A percentile compares a stretch with the other conserved stretches of the same genome.
phyloP scores from a whole-genome alignment of 2,888 invertebrate species.

The Sinelater perroti region DNA sequence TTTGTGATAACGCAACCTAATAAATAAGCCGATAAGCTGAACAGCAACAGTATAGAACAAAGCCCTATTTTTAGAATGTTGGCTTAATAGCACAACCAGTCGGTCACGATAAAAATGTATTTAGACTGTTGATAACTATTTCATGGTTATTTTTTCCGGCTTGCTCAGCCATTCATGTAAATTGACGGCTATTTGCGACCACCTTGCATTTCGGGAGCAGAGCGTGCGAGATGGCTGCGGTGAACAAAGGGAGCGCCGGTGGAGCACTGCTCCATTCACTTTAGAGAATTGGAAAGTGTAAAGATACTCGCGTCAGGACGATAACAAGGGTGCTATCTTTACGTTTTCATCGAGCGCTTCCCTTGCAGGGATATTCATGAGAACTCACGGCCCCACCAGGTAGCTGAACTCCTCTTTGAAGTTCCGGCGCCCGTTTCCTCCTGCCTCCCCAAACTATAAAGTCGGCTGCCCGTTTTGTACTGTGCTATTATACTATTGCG shows the following conservation, averaged over 20 bases:
- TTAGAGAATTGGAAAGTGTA: constrained; percentile 20
- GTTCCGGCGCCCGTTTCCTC: constrained; percentile 21
- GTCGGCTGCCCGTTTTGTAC: constrained; percentile 10
- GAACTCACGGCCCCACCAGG: constrained; percentile 8
- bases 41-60: neutral
- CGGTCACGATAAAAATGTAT: constrained; percentile 7
- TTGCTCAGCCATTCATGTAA: neutral
- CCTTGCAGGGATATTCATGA: constrained; percentile 18
- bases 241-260: constrained; percentile 4
- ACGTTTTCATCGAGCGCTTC: constrained; percentile 19
- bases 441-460: constrained; percentile 7
- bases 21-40: constrained; percentile 6
- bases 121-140: constrained; percentile 3
- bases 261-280: constrained; percentile 9
- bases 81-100: neutral
- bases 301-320: constrained; percentile 21
- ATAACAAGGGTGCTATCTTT: constrained; percentile 18
- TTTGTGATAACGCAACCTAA: neutral
- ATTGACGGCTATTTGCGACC: no score
- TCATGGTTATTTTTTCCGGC: neutral
- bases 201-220: constrained; percentile 5
- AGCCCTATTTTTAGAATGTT: constrained; percentile 8
- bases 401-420: constrained; percentile 23
- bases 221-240: constrained; percentile 9
- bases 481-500: neutral